Conservation (phyloP, 2,113 vertebrate species). For the Ciconia maguari region DNA sequence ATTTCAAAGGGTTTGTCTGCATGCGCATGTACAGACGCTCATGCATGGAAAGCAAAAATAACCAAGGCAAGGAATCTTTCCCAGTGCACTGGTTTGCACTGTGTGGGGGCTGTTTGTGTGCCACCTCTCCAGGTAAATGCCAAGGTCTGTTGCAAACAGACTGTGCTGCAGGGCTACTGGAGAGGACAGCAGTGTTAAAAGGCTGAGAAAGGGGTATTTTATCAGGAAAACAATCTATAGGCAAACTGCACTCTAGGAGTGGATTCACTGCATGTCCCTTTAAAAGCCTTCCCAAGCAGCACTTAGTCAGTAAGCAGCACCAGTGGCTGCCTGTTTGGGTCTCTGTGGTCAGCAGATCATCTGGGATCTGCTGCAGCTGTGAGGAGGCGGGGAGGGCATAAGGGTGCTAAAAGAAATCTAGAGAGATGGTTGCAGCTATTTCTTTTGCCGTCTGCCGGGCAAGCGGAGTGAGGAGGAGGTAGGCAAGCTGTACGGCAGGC, state of each 20-base stretch:
- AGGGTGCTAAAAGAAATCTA: not conserved
- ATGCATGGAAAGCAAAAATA: not conserved
- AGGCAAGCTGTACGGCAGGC: not conserved
- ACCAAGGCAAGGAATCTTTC: not conserved
- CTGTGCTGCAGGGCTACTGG: not conserved
- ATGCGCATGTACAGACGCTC: accelerated
- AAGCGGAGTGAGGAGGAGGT: not conserved
- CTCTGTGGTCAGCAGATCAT: conserved; percentile 52
- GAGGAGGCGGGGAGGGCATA: not conserved
- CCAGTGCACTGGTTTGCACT: not conserved
- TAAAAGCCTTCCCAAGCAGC: conserved; percentile 43
- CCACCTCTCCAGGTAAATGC: not conserved
- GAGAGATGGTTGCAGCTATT: not conserved
- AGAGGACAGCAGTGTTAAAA: not conserved
- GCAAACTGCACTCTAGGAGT: not conserved
- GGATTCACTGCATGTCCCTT: conserved; percentile 37
- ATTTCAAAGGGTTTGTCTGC: not conserved
- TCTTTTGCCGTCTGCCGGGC: not conserved
- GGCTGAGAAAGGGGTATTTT: not conserved
- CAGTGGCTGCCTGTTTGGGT: conserved; percentile 33
- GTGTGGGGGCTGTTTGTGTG: not conserved
- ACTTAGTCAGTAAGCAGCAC: conserved; percentile 36
- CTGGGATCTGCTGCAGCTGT: conserved; percentile 44
- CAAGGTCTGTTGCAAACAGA: not conserved
- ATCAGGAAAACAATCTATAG: not conserved